A percentile compares a stretch with the other conserved stretches of the same genome.
phyloP scores from a whole-genome alignment of 2,888 invertebrate species.

The Dryobotodes eremita region DNA sequence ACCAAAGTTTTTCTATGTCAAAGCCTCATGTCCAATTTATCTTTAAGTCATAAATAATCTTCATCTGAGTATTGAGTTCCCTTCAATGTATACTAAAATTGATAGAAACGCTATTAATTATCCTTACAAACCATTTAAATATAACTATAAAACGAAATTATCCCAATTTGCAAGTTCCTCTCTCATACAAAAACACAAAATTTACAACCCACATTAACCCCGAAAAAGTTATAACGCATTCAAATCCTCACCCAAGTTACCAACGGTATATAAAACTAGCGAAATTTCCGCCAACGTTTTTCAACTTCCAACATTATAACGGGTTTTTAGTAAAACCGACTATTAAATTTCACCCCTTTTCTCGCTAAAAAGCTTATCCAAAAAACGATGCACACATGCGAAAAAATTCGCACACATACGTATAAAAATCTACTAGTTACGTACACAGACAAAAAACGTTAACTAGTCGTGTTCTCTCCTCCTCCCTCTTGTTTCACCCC shows the following conservation, averaged over 20 bases:
- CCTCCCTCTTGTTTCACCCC: constrained; percentile 53
- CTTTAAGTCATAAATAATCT: not conserved
- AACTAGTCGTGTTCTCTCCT: constrained; percentile 78
- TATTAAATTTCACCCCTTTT: constrained; percentile 80
- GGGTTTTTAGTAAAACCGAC: constrained; percentile 74
- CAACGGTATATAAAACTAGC: constrained; percentile 57
- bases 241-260: constrained; percentile 59
- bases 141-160: constrained; percentile 6
- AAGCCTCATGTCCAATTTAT: too few relatives aligned
- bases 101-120: not conserved
- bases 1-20: not conserved
- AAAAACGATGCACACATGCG: constrained; percentile 74
- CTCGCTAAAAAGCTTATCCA: constrained; percentile 81
- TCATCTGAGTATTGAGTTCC: not conserved
- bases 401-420: constrained; percentile 65
- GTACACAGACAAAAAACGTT: constrained; percentile 88
- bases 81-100: not conserved
- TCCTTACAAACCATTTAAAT: not conserved
- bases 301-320: constrained; percentile 69
- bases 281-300: constrained; percentile 64
- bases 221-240: constrained; percentile 59
- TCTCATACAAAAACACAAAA: constrained; percentile 33
- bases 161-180: constrained; percentile 12
- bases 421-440: constrained; percentile 68
- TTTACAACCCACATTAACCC: constrained; percentile 33